Evolutionary conservation across 2,888 invertebrate species (phyloP), one percentile per base, ranked within the genome.

Genomic region (Epinotia demarniana): DNA sequence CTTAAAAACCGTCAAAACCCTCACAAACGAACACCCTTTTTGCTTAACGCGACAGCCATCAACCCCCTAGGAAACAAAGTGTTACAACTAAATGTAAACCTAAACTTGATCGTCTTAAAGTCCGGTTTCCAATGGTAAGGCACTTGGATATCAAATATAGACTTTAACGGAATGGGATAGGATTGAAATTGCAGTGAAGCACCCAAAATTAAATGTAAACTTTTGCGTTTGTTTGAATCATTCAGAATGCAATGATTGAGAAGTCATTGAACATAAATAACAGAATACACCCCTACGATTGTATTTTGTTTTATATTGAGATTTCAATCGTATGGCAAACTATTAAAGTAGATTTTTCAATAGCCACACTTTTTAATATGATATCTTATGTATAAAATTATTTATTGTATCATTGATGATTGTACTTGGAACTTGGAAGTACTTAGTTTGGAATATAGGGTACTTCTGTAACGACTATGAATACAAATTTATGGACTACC

Each of bases 211-310:
- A 13, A 58, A 19, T 67, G 39, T 69, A 46, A 46, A 60, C 6
- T 69, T 43, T 18, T 69, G 46, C 43, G 19, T 68, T 19, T 57
- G 43, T 43, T 53, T 57, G 39, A 23, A 58, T 69, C 58, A 5
- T 60, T 60, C 57, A 43, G 13, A 60, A 69, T 23, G 58, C 23
- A 69, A 23, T 58, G 69, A 60, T 60, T 69, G 69, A 69, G 58
- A 46, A 69, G 58, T 69, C 58, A 69, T 58, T 69, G 58, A 69
- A 69, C 58, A 69, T 68, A 57, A n/a, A n/a, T n/a, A n/a, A n/a
- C n/a, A n/a, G n/a, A n/a, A 58, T 58, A 58, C 58, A 60, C 69
- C 60, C 58, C 43, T 27, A 27, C 43, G 19, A 69, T 12, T 60
- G 9, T 58, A 19, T 46, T 33, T n/a, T 5, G 11, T 19, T 43